Evolutionary conservation across 23 tunicate species (phyloP), one percentile per base, ranked within the genome.

Genomic region (Diplosoma virens): DNA sequence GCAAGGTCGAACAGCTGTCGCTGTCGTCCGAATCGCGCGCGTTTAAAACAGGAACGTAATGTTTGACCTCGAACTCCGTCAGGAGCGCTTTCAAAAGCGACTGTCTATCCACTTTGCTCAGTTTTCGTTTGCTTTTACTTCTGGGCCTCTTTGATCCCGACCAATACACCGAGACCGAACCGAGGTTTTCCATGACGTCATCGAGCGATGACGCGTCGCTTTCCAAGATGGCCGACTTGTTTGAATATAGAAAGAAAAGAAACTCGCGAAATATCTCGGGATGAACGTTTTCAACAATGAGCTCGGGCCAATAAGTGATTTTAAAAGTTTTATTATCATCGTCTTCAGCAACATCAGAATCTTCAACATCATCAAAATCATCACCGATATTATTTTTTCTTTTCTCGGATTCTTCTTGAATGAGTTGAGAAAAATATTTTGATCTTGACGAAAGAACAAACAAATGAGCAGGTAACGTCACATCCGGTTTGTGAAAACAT

Each of bases 191-290:
- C 0, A 37, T 59, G 0, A 21, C 9, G 3, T 79, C 68, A 22
- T 71, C 32, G 21, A 1, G 50, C 18, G 26, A 17, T 21, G 58
- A 7, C 2, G 33, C 56, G 0, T 34, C 73, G 24, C 11, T 30
- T 30, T 33, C 16, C 0, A 45, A 47, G 0, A 11, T 31, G 18
- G 82, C 54, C 14, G 78, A 47, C 18, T 75, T 31, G 25, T 82
- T 88, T n/a, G 82, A 64, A 69, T 89, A 89, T 17, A 83, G 58
- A n/a, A 77, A 77, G 27, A 77, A 66, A 37, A 89, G 0, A 4
- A 78, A 14, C 60, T 78, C 79, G 25, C 61, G 60, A 6, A 82
- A 50, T 0, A 82, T 74, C 18, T 52, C 61, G 4, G 96, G 84
- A 45, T 89, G 48, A 37, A 86, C 77, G 33, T 77, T 71, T 71